Base-by-base conservation (phyloP, 2,113 vertebrate genomes). In the Heptranchias perlo region DNA sequence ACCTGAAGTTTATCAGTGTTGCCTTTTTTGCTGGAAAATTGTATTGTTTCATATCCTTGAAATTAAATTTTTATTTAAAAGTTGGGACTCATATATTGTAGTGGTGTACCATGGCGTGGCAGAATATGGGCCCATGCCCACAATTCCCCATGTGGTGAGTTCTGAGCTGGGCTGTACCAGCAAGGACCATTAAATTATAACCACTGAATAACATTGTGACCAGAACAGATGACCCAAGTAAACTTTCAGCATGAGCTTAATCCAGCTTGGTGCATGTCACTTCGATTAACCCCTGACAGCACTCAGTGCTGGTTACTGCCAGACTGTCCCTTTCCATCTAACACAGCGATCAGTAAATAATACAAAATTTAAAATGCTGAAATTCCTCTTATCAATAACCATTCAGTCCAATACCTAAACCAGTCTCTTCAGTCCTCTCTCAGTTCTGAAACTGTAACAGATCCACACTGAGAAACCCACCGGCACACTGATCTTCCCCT, bases 161-260 rank as follows among this genome's bases (percentile, higher is more conserved):
- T 95, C 54, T 67, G 94, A 95, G 65, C 94, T 95, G 64, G 62
- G 65, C 31, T 2, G 5, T 47, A 95, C 18, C 39, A 52, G 39
- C 94, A 73, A 95, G 65, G 65, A 35, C 94, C 64, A 95, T 69
- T 95, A 95, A 95, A 95, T 95, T 95, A 95, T 69, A 95, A 95
- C 94, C 94, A 95, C 25, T 69, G 4, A 95, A 95, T 95, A 95
- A 95, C 62, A 49, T 95, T 95, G 94, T 95, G 94, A 95, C 94
- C 94, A 69, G 65, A 95, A 52, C 94, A 95, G 94, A 49, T 95
- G 94, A 95, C 94, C 94, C 94, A 95, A 95, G 65, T 95, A 95
- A 95, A 67, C 64, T 95, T 95, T 52, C 94, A 95, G 94, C 94
- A 73, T 67, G 94, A 95, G 94, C 94, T 95, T 95, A 95, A 95